A percentile compares a stretch with the other conserved stretches of the same genome.
Conservation (phyloP, 2,113 vertebrate genomes). For the Triplophysa rosa region DNA sequence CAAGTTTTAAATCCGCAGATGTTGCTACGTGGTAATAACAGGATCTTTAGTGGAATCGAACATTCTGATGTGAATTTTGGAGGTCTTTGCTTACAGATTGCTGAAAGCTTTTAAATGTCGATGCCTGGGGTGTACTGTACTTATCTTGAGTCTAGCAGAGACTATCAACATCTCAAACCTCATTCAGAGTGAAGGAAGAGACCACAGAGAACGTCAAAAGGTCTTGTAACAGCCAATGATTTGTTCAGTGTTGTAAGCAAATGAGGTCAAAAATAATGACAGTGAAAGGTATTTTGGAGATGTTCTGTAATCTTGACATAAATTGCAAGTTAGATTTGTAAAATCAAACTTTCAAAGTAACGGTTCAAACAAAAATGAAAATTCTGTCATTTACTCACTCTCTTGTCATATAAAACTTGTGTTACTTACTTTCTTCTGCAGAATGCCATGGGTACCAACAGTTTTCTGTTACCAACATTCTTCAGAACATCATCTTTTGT, state of each 20-base stretch:
- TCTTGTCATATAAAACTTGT: too few species aligned
- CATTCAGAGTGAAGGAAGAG: neutral
- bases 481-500: too few species aligned
- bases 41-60: slow-evolving; percentile 50
- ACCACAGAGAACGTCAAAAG: neutral
- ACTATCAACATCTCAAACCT: slow-evolving; percentile 1
- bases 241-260: slow-evolving; percentile 1
- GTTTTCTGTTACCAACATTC: too few species aligned
- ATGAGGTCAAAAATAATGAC: neutral
- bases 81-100: slow-evolving; percentile 59
- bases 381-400: too few species aligned
- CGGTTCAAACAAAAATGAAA: too few species aligned
- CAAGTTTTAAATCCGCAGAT: slow-evolving; percentile 57
- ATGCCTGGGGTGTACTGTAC: neutral
- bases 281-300: neutral
- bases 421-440: too few species aligned
- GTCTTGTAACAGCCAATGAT: slow-evolving; percentile 10
- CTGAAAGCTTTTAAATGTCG: slow-evolving; percentile 18
- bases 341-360: too few species aligned
- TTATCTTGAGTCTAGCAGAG: neutral
- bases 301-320: too few species aligned
- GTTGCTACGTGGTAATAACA: slow-evolving; percentile 59
- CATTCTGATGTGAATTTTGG: slow-evolving; percentile 56
- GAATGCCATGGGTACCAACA: too few species aligned
- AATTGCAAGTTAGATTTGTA: too few species aligned